Base-by-base conservation (phyloP, 2,888 invertebrate genomes). In the Xanthorhoe spadicearia region DNA sequence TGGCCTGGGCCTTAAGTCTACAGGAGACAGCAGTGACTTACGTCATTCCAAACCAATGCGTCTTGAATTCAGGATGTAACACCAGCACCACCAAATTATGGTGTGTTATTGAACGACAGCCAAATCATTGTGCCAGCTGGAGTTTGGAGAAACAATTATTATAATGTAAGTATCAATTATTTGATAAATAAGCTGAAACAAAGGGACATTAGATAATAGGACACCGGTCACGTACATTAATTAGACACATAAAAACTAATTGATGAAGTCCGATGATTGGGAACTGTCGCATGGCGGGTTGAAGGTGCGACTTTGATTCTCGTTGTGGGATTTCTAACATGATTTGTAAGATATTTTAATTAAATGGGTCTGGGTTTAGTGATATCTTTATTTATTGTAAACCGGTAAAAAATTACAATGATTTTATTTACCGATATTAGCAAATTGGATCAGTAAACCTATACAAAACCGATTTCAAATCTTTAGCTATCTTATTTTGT, bases 111-210 rank as follows among this genome's bases (percentile, higher is more conserved):
- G 55, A 56, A 56, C 23, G 9, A n/a, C 23, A 15, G 46, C 55
- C 55, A 56, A 56, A 56, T 46, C 55, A 55, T 19, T 43, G 55
- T 19, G 43, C 18, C 43, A 43, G 19, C 55, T 55, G 55, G 38
- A 55, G 18, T n/a, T 43, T 55, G 55, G 38, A 55, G 18, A 55
- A 50, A 9, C 7, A 50, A 50, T 19, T 17, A 18, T 18, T 50
- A 19, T 9, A 19, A 50, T 18, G 49, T 55, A n/a, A 19, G 38
- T 46, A 46, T 23, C 19, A 46, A 46, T 10, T 38, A 7, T 55
- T 55, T 56, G 55, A 56, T 46, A 46, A n/a, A 32, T 32, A 43
- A 19, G 5, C 9, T 19, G 55, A 56, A 46, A 56, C 55, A 56
- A 56, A 46, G 55, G 23, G 19, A 23, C 46, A 56, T 56, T 43